These are phyloP conservation scores for Bellardia bayeri DNA, from an alignment of 2,888 invertebrate species.

Conservation along the genomic window DNA sequence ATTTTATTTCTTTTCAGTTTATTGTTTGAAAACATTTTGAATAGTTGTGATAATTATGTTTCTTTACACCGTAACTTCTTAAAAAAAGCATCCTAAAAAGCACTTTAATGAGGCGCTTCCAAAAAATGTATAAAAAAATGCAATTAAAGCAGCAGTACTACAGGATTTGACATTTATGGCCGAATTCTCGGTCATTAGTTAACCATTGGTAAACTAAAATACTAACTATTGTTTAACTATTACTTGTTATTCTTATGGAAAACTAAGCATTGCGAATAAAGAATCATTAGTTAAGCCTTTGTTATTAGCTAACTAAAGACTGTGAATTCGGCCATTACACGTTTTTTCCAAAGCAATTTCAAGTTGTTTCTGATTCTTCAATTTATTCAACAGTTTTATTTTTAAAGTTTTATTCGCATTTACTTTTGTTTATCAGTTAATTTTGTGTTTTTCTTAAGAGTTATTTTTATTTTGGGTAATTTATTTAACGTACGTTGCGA, in stretches of 20 bases:
- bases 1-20: too few relatives aligned
- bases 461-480: background rate
- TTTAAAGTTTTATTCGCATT: slow-evolving; percentile 6
- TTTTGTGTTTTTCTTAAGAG: background rate
- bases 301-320: too few relatives aligned
- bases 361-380: background rate
- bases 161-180: background rate
- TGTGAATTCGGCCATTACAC: too few relatives aligned
- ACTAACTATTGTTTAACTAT: too few relatives aligned
- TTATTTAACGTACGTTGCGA: background rate
- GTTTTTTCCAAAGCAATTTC: background rate
- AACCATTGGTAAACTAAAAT: too few relatives aligned
- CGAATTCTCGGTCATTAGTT: too few relatives aligned
- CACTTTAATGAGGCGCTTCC: background rate
- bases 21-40: background rate
- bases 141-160: background rate
- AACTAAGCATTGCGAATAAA: too few relatives aligned
- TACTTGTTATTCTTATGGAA: too few relatives aligned
- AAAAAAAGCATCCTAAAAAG: background rate
- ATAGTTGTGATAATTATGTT: background rate
- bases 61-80: background rate
- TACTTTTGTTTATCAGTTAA: background rate
- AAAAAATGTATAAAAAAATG: background rate
- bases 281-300: too few relatives aligned
- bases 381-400: slow-evolving; percentile 1